A percentile compares a stretch with the other conserved stretches of the same genome.
Conservation (phyloP, 1,140 invertebrate species). For the Daktulosphaira vitifoliae region DNA sequence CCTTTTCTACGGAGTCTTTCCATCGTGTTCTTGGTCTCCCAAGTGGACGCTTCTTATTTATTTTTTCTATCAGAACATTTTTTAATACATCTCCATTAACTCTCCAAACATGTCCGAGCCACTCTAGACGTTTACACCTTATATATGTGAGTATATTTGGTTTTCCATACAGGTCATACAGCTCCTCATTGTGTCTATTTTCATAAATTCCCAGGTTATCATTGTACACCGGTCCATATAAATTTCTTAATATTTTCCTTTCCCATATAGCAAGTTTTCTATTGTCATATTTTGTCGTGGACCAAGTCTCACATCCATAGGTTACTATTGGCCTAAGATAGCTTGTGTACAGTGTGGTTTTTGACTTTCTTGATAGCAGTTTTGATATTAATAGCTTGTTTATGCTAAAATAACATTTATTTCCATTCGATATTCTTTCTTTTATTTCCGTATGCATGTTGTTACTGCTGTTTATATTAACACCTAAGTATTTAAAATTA, state of each 20-base stretch:
- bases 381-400: no score
- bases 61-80: neutral
- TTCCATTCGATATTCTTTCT: no score
- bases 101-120: neutral
- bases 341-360: no score
- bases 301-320: no score
- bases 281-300: no score
- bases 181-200: neutral
- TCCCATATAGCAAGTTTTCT: no score
- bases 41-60: neutral
- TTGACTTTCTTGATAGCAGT: no score
- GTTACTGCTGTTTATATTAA: no score
- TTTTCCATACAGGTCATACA: neutral
- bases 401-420: no score
- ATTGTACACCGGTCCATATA: neutral
- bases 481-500: neutral
- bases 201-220: neutral
- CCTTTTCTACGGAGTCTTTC: neutral
- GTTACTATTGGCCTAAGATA: no score
- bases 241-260: neutral
- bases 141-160: neutral
- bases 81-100: neutral
- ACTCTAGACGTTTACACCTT: neutral
- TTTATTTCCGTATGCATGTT: no score
- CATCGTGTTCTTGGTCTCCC: neutral